A percentile compares a stretch with the other conserved stretches of the same genome.
phyloP scores from a whole-genome alignment of 2,888 invertebrate genomes.

The Charanyca ferruginea region DNA sequence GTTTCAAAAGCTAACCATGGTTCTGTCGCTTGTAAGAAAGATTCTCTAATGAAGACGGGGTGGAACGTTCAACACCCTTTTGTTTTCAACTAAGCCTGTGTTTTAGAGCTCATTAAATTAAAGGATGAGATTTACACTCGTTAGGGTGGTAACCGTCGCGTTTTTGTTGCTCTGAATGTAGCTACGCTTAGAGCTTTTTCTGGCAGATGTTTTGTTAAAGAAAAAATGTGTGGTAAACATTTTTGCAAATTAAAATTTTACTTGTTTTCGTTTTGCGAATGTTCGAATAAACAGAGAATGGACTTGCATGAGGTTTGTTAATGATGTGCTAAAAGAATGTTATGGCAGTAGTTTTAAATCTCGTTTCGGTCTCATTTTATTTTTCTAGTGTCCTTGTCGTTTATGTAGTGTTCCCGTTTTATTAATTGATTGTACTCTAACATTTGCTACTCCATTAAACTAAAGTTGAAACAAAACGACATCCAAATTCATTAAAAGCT shows the following conservation, averaged over 20 bases:
- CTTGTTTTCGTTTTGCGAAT: conserved; percentile 12
- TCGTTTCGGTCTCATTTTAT: not conserved
- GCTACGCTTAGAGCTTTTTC: conserved; percentile 56
- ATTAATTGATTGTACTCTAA: too few species aligned
- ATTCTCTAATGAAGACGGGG: conserved; percentile 79
- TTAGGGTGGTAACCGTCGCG: conserved; percentile 68
- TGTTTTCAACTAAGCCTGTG: conserved; percentile 83
- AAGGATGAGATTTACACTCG: conserved; percentile 83
- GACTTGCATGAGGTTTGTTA: conserved; percentile 5
- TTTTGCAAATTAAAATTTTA: conserved; percentile 45
- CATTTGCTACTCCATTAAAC: too few species aligned
- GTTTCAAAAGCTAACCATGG: conserved; percentile 63
- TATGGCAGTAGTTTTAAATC: not conserved
- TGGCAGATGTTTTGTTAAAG: conserved; percentile 42
- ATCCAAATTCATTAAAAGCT: too few species aligned
- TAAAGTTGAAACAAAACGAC: too few species aligned
- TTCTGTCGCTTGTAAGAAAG: conserved; percentile 62
- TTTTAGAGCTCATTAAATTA: conserved; percentile 89
- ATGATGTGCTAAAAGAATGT: not conserved
- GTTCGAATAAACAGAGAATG: conserved; percentile 21
- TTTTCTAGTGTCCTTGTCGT: not conserved
- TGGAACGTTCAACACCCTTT: conserved; percentile 79
- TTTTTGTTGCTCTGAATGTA: conserved; percentile 68
- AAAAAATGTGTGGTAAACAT: conserved; percentile 48
- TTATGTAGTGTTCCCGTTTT: too few species aligned